phyloP scores from a whole-genome alignment of 2,797 vertebrate species.

The Danio kyathit region DNA sequence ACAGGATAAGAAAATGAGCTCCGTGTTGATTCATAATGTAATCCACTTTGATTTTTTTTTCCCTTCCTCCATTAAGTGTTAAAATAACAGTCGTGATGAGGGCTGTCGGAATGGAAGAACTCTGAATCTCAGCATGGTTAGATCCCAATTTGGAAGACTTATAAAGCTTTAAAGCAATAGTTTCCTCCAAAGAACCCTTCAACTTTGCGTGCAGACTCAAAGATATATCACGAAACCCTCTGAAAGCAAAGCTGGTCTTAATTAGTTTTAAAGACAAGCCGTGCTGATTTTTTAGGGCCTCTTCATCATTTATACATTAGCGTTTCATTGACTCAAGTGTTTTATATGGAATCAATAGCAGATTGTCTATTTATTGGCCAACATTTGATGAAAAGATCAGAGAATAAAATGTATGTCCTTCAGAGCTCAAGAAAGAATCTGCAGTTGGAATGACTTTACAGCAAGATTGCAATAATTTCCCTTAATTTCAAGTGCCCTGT shows the following conservation, averaged over 20 bases:
- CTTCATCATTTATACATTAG: slow-evolving; percentile 10
- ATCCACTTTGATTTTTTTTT: slow-evolving; percentile 15
- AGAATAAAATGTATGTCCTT: neutral
- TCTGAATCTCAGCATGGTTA: slow-evolving; percentile 9
- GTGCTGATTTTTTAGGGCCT: slow-evolving; percentile 7
- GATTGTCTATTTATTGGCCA: neutral
- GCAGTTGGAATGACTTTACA: too few relatives aligned
- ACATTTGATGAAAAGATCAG: neutral
- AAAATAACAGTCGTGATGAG: slow-evolving; percentile 24
- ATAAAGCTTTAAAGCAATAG: slow-evolving; percentile 19
- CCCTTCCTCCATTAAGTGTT: neutral
- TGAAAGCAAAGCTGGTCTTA: neutral
- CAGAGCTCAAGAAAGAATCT: neutral
- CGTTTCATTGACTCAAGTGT: neutral
- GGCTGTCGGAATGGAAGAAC: slow-evolving; percentile 16
- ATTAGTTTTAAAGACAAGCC: neutral
- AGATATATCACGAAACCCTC: slow-evolving; percentile 2
- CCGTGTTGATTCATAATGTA: slow-evolving; percentile 30
- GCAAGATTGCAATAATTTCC: too few relatives aligned
- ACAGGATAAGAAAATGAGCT: slow-evolving; percentile 47
- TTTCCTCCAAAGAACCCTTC: slow-evolving; percentile 16
- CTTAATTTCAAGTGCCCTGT: neutral
- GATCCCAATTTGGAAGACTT: slow-evolving; percentile 2
- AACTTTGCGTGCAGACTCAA: slow-evolving; percentile 8
- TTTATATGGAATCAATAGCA: slow-evolving; percentile 9